A percentile compares a stretch with the other conserved stretches of the same genome.
phyloP scores from a whole-genome alignment of 2,113 vertebrate genomes.

The Aleadryas rufinucha region DNA sequence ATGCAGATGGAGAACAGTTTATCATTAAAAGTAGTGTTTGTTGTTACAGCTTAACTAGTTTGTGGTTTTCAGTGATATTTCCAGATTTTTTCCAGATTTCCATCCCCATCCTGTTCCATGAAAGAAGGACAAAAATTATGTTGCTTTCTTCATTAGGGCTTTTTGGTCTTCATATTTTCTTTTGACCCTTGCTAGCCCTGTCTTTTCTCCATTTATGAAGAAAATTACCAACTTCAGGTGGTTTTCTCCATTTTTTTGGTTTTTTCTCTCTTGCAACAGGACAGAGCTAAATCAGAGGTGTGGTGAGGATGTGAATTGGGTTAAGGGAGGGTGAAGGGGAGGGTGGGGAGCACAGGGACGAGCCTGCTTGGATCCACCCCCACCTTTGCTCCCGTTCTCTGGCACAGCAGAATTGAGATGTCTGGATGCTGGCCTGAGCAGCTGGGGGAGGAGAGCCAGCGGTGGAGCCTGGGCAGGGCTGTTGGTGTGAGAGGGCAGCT shows the following conservation, averaged over 20 bases:
- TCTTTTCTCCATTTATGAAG: neutral
- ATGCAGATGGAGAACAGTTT: neutral
- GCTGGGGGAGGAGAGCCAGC: neutral
- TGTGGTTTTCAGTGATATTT: neutral
- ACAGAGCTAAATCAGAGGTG: neutral
- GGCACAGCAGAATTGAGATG: neutral
- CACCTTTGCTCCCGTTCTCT: neutral
- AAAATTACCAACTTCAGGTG: neutral
- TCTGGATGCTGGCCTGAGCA: neutral
- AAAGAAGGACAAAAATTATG: neutral
- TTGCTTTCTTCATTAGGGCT: neutral
- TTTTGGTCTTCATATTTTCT: neutral
- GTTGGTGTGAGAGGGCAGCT: neutral
- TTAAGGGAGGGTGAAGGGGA: neutral
- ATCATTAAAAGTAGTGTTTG: neutral
- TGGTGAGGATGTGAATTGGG: fast-evolving
- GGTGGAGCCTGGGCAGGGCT: neutral
- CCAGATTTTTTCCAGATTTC: too few relatives aligned
- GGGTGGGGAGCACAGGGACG: neutral
- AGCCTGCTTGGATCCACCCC: neutral
- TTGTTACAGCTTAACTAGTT: neutral
- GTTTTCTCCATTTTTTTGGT: neutral
- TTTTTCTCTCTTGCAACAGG: neutral
- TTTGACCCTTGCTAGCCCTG: neutral
- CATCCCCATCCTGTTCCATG: neutral